Percentiles rank a stretch among this genome's conserved stretches.
Conservation (phyloP, 2,888 invertebrate species). For the Himalopsyche kuldschensis region DNA sequence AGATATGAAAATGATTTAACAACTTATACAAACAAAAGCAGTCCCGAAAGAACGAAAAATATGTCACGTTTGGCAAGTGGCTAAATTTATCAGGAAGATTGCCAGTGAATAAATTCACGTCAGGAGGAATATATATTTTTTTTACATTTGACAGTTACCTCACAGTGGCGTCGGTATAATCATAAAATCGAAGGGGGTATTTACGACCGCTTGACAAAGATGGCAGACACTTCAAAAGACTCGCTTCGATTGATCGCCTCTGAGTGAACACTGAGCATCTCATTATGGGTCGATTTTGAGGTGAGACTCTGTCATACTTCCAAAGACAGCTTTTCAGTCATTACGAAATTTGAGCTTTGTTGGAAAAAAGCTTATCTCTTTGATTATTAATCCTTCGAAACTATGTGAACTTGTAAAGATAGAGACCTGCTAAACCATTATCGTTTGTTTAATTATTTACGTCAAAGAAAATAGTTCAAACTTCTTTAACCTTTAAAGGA, state of each 20-base stretch:
- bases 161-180: background rate
- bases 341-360: too few species aligned
- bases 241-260: background rate
- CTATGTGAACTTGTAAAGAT: too few species aligned
- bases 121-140: background rate
- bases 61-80: background rate
- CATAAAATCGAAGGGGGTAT: background rate
- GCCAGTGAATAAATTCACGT: background rate
- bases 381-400: too few species aligned
- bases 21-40: too few species aligned
- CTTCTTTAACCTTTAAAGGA: too few species aligned
- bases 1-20: too few species aligned
- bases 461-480: too few species aligned
- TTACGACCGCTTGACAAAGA: background rate
- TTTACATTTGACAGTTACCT: background rate
- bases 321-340: background rate
- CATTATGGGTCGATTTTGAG: background rate
- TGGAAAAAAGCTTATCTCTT: too few species aligned
- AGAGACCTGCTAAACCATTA: too few species aligned
- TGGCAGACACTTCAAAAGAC: background rate
- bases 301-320: background rate
- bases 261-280: background rate
- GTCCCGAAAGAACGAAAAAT: too few species aligned
- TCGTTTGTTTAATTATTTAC: too few species aligned
- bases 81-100: background rate